phyloP scores from a whole-genome alignment of 2,888 invertebrate genomes.

The Drosophila falleni region DNA sequence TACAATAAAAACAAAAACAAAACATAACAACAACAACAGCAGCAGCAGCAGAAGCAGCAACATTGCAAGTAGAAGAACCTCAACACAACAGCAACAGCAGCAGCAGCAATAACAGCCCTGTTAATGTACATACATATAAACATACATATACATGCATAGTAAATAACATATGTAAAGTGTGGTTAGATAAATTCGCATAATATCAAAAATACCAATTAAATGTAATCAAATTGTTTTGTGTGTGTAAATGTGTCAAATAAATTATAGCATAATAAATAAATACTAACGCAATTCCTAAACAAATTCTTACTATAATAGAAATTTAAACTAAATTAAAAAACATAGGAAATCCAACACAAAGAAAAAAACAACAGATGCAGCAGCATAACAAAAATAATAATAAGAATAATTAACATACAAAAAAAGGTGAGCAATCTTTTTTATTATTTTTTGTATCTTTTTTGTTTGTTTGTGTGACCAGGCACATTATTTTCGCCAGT shows the following conservation, averaged over 20 bases:
- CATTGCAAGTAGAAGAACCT: constrained; percentile 52
- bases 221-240: constrained; percentile 48
- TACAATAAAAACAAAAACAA: constrained; percentile 54
- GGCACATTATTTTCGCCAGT: constrained; percentile 35
- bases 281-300: constrained; percentile 71
- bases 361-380: constrained; percentile 9
- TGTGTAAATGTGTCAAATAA: constrained; percentile 51
- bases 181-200: constrained; percentile 66
- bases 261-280: constrained; percentile 37
- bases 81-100: constrained; percentile 36
- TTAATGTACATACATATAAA: constrained; percentile 55
- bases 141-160: constrained; percentile 22
- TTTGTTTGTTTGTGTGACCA: constrained; percentile 19
- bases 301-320: constrained; percentile 55
- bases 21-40: constrained; percentile 27
- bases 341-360: neutral
- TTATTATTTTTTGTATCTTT: neutral
- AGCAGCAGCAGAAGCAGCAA: constrained; percentile 37
- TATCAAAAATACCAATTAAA: constrained; percentile 46
- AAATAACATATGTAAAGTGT: constrained; percentile 55
- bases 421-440: constrained; percentile 41
- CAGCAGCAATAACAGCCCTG: constrained; percentile 56
- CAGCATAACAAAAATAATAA: constrained; percentile 14
- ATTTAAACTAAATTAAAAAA: constrained; percentile 7
- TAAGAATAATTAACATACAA: constrained; percentile 11